A percentile compares a stretch with the other conserved stretches of the same genome.
Evolutionary conservation across 2,888 invertebrate species (phyloP).

Genomic region (Furcula furcula): DNA sequence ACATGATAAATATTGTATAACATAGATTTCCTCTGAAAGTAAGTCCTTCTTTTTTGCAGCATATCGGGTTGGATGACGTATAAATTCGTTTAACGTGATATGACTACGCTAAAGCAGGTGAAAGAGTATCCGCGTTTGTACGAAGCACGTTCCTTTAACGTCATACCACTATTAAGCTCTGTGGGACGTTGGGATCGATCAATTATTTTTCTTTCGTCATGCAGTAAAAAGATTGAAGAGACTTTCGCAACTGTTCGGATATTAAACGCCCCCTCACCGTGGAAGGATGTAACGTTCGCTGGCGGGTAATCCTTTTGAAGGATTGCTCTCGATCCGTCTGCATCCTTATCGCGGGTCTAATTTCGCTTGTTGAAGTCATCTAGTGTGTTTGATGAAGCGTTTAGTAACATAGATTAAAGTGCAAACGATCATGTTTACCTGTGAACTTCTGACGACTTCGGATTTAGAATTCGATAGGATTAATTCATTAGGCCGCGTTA

Average conservation of each 20-base stretch:
- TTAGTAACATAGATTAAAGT: constrained; percentile 10
- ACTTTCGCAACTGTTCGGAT: constrained; percentile 62
- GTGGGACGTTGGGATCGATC: constrained; percentile 64
- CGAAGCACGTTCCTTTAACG: constrained; percentile 46
- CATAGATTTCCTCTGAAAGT: no score
- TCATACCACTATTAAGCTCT: constrained; percentile 60
- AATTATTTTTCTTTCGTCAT: constrained; percentile 71
- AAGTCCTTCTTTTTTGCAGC: constrained; percentile 15
- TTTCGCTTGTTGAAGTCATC: constrained; percentile 40
- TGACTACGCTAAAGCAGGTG: constrained; percentile 36
- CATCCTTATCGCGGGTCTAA: constrained; percentile 61
- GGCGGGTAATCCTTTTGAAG: constrained; percentile 65
- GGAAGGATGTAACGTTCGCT: constrained; percentile 47
- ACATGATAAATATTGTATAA: no score
- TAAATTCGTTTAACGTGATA: constrained; percentile 17
- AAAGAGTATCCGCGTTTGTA: constrained; percentile 28
- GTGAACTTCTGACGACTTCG: no score
- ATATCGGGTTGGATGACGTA: constrained; percentile 12
- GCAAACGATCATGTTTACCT: constrained; percentile 9
- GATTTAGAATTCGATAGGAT: no score
- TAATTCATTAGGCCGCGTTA: no score
- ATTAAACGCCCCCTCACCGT: constrained; percentile 63
- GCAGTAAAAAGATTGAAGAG: constrained; percentile 68
- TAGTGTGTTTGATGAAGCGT: constrained; percentile 21
- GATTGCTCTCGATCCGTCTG: constrained; percentile 57